Percentiles rank a stretch among this genome's conserved stretches.
Conservation (phyloP, 2,113 vertebrate species). For the Xiphophorus couchianus region DNA sequence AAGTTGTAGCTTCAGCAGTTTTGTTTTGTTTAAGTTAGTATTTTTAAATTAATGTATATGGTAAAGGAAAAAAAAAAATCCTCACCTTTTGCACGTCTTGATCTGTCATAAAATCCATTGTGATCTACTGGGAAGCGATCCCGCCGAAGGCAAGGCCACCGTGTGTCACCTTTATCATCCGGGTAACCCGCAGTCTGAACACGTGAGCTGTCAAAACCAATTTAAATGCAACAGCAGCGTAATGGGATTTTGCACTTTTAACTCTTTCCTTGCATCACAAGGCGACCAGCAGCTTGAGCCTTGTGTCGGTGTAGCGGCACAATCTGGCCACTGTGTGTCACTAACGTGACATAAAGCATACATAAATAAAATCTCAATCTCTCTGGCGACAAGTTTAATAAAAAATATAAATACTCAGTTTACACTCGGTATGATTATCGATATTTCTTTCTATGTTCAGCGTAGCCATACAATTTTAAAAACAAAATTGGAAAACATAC, state of each 20-base stretch:
- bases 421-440: not conserved
- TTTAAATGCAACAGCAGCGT: slow-evolving; percentile 30
- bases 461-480: too few relatives aligned
- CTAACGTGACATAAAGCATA: not conserved
- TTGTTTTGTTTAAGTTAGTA: too few relatives aligned
- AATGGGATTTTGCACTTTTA: slow-evolving; percentile 66
- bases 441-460: too few relatives aligned
- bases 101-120: slow-evolving; percentile 81
- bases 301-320: not conserved
- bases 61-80: too few relatives aligned
- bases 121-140: not conserved
- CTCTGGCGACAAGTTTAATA: not conserved
- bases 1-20: too few relatives aligned
- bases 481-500: too few relatives aligned
- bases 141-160: too few relatives aligned
- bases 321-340: slow-evolving; percentile 14
- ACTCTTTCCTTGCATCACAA: slow-evolving; percentile 19
- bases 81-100: slow-evolving; percentile 82
- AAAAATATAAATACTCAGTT: not conserved
- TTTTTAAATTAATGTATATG: too few relatives aligned
- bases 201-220: slow-evolving; percentile 56
- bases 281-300: too few relatives aligned
- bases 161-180: slow-evolving; percentile 3
- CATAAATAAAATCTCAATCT: not conserved
- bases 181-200: not conserved